Conservation (phyloP, 2,113 vertebrate species). For the Todiramphus saurophagus region DNA sequence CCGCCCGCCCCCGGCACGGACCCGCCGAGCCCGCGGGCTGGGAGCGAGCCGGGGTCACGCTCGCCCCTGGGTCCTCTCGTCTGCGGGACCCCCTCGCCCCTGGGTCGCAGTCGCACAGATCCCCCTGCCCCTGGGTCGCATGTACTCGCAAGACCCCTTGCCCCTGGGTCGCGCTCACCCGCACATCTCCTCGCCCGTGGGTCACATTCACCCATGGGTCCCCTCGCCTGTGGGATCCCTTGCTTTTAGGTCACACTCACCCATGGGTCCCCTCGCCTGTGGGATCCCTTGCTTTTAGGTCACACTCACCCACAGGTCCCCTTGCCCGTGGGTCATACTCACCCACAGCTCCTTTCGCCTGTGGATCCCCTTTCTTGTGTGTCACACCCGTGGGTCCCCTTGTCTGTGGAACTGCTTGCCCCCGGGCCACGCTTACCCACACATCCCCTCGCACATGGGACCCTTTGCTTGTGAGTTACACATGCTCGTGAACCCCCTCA, state of each 20-base stretch:
- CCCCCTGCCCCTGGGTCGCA: too few relatives aligned
- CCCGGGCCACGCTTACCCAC: background rate
- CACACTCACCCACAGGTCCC: accelerated
- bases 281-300: background rate
- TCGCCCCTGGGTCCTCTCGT: background rate
- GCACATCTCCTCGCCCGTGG: accelerated
- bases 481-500: too few relatives aligned
- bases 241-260: background rate
- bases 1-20: background rate
- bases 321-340: background rate
- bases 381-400: background rate
- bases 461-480: too few relatives aligned
- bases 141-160: accelerated
- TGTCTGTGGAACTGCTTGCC: background rate
- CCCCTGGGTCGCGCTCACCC: background rate
- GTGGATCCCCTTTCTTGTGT: background rate
- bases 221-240: background rate
- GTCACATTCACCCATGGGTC: background rate
- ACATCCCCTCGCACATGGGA: background rate
- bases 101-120: background rate
- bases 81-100: background rate
- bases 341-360: background rate
- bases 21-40: background rate
- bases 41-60: background rate
- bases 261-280: accelerated